phyloP scores from a whole-genome alignment of 2,888 invertebrate species.

The Amphimallon solstitiale region DNA sequence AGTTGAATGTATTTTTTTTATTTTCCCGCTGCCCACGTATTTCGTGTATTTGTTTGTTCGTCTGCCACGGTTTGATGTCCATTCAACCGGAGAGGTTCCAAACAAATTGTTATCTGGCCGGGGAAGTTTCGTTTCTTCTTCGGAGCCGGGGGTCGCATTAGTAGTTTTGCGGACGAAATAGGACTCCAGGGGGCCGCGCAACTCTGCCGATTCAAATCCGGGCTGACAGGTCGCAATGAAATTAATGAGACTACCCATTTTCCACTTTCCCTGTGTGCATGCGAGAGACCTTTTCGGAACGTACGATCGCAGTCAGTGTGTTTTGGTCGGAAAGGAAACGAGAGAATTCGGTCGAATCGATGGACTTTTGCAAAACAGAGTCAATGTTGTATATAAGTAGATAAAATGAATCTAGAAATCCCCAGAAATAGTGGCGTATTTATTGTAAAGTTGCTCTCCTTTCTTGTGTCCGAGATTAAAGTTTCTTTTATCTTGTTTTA shows the following conservation, averaged over 20 bases:
- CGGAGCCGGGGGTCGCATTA: slow-evolving; percentile 17
- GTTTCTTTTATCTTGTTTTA: too few species aligned
- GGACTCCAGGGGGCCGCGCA: not conserved
- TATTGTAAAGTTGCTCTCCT: too few species aligned
- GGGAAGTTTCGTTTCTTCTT: slow-evolving; percentile 5
- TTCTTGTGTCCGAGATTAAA: too few species aligned
- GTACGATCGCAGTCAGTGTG: not conserved
- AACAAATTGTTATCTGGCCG: slow-evolving; percentile 27
- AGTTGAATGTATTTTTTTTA: too few species aligned
- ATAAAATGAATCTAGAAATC: too few species aligned
- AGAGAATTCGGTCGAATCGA: not conserved
- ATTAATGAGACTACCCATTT: slow-evolving; percentile 17
- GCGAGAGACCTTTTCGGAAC: not conserved
- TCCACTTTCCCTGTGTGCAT: not conserved
- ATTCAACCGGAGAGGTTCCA: slow-evolving; percentile 4
- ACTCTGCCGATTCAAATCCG: slow-evolving; percentile 18
- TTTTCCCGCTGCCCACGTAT: too few species aligned
- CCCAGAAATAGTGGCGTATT: too few species aligned
- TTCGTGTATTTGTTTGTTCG: too few species aligned
- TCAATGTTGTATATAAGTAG: too few species aligned
- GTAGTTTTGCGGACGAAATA: slow-evolving; percentile 15
- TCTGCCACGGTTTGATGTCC: not conserved
- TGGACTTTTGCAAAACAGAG: too few species aligned
- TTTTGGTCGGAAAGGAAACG: not conserved
- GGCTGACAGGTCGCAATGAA: slow-evolving; percentile 17